Evolutionary conservation across 2,797 vertebrate species (phyloP).

Genomic region (Syngnathus rostellatus): DNA sequence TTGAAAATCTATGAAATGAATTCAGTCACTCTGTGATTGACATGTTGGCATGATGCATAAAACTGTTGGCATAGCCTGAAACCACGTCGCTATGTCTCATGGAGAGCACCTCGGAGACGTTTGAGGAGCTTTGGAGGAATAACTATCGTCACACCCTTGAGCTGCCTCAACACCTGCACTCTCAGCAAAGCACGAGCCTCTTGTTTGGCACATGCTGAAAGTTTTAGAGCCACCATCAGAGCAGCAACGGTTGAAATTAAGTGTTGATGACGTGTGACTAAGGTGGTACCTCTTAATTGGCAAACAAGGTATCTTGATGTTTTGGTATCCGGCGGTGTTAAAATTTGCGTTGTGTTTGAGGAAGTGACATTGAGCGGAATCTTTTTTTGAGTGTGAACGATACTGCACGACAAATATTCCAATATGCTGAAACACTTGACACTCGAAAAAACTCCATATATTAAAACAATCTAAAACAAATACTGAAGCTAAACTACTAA

Average conservation of each 20-base stretch:
- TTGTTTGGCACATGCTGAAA: conserved; percentile 21
- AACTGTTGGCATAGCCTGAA: conserved; percentile 35
- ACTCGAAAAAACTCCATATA: too few species aligned
- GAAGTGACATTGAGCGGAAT: background rate
- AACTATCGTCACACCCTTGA: conserved; percentile 36
- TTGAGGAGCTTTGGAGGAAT: conserved; percentile 30
- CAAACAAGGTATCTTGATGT: background rate
- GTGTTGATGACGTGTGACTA: conserved; percentile 23
- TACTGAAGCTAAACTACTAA: too few species aligned
- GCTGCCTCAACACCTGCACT: conserved; percentile 53
- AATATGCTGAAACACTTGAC: too few species aligned
- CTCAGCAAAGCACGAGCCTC: conserved; percentile 29
- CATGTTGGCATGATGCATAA: conserved; percentile 34
- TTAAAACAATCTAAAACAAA: too few species aligned
- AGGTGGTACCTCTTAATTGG: conserved; percentile 32
- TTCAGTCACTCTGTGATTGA: conserved; percentile 30
- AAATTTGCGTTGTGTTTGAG: background rate
- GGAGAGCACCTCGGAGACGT: conserved; percentile 43
- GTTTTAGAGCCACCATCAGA: conserved; percentile 38
- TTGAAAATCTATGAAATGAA: conserved; percentile 8
- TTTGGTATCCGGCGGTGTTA: background rate
- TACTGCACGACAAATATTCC: too few species aligned
- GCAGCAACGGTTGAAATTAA: conserved; percentile 40
- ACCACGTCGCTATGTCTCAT: conserved; percentile 35
- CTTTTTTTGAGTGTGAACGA: too few species aligned